A percentile compares a stretch with the other conserved stretches of the same genome.
Conservation (phyloP, 1,140 invertebrate species). For the Diorhabda carinulata region DNA sequence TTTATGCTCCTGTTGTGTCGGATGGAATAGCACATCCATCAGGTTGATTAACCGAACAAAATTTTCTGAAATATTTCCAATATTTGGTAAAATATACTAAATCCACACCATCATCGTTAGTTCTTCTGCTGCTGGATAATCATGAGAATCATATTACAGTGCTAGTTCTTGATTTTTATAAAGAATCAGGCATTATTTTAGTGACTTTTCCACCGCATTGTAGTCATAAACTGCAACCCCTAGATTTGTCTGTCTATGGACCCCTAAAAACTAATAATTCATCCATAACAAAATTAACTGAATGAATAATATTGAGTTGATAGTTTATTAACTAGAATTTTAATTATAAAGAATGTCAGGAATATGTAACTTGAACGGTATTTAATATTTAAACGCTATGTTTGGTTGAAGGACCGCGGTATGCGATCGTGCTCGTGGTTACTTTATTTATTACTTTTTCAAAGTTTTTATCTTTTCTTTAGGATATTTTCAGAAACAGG, state of each 20-base stretch:
- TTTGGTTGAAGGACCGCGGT: too few species aligned
- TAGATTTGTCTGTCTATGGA: neutral
- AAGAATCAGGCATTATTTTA: constrained; percentile 4
- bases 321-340: too few species aligned
- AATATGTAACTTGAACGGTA: too few species aligned
- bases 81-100: constrained; percentile 13
- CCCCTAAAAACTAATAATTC: neutral
- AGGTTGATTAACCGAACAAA: constrained; percentile 13
- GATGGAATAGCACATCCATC: constrained; percentile 40
- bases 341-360: too few species aligned
- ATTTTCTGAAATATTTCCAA: constrained; percentile 14
- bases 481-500: too few species aligned
- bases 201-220: neutral
- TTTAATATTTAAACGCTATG: too few species aligned
- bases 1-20: constrained; percentile 45
- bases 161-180: constrained; percentile 7
- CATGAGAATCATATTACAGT: constrained; percentile 17
- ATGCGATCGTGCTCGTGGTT: too few species aligned
- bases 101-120: neutral
- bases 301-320: neutral
- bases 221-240: neutral
- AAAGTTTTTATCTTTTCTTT: too few species aligned
- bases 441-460: too few species aligned
- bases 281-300: neutral
- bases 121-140: constrained; percentile 22